Evolutionary conservation across 2,113 vertebrate genomes (phyloP).

Genomic region (Nipponia nippon): DNA sequence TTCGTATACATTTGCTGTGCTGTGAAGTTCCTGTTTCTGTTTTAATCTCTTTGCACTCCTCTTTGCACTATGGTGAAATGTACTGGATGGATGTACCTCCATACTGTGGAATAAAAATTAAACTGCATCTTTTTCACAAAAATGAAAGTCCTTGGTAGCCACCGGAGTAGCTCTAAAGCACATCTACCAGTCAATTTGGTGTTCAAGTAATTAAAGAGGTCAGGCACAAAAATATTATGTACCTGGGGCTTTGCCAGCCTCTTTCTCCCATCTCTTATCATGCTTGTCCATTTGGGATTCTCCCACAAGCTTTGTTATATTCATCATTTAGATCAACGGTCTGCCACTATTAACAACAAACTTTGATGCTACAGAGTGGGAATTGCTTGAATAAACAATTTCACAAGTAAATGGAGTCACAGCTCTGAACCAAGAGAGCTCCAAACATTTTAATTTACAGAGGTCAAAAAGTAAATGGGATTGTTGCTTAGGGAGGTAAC

Average conservation of each 20-base stretch:
- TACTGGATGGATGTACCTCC: neutral
- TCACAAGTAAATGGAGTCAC: conserved; percentile 57
- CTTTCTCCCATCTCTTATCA: conserved; percentile 51
- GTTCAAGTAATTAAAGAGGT: conserved; percentile 54
- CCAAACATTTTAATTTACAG: conserved; percentile 61
- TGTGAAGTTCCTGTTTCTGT: neutral
- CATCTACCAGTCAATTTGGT: conserved; percentile 2
- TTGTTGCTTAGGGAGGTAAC: conserved; percentile 41
- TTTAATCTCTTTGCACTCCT: neutral
- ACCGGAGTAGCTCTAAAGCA: conserved; percentile 20
- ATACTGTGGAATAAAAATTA: neutral
- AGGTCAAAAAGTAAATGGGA: conserved; percentile 61
- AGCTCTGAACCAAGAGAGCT: conserved; percentile 39
- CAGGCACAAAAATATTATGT: neutral
- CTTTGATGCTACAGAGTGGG: conserved; percentile 62
- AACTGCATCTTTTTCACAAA: neutral
- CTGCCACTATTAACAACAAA: conserved; percentile 63
- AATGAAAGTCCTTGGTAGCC: neutral
- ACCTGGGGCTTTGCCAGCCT: conserved; percentile 50
- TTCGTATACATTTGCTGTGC: neutral
- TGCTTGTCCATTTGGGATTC: conserved; percentile 50
- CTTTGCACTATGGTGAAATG: neutral
- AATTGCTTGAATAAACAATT: conserved; percentile 64
- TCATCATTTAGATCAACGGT: conserved; percentile 56
- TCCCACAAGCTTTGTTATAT: conserved; percentile 53